These are phyloP conservation scores for Centruroides sculpturatus DNA, from an alignment of 1,140 invertebrate genomes.

Conservation along the genomic window DNA sequence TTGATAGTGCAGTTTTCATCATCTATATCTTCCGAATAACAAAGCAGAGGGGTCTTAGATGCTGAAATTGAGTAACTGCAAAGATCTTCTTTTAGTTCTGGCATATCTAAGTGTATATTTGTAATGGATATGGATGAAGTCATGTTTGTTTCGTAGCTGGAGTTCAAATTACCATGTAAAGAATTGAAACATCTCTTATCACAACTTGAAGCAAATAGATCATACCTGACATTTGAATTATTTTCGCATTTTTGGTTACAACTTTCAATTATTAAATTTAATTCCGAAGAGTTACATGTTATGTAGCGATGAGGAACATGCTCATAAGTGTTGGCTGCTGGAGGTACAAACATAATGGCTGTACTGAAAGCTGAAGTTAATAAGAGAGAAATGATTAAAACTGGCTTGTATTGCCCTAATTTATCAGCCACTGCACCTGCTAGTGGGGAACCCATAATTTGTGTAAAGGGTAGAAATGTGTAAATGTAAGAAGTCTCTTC, in stretches of 20 bases:
- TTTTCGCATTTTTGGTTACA: not conserved
- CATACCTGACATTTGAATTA: not conserved
- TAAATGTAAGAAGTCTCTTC: conserved; percentile 76
- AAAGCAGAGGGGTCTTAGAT: too few relatives aligned
- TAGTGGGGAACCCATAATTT: conserved; percentile 59
- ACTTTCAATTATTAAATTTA: not conserved
- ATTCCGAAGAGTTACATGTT: too few relatives aligned
- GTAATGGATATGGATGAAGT: not conserved
- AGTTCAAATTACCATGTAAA: not conserved
- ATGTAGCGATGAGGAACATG: too few relatives aligned
- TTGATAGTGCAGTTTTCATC: not conserved
- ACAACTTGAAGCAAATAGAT: not conserved
- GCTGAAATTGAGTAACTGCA: too few relatives aligned
- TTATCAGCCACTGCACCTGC: conserved; percentile 64
- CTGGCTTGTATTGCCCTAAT: conserved; percentile 58
- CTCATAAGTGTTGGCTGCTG: not conserved
- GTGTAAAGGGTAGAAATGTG: conserved; percentile 57
- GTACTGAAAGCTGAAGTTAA: conserved; percentile 48
- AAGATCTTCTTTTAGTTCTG: too few relatives aligned
- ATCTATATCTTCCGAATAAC: too few relatives aligned
- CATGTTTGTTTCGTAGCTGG: not conserved
- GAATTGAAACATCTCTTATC: not conserved
- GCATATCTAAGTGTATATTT: not conserved
- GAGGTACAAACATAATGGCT: conserved; percentile 43
- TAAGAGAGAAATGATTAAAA: conserved; percentile 46